phyloP scores from a whole-genome alignment of 1,140 invertebrate genomes.

The Lethocerus indicus region DNA sequence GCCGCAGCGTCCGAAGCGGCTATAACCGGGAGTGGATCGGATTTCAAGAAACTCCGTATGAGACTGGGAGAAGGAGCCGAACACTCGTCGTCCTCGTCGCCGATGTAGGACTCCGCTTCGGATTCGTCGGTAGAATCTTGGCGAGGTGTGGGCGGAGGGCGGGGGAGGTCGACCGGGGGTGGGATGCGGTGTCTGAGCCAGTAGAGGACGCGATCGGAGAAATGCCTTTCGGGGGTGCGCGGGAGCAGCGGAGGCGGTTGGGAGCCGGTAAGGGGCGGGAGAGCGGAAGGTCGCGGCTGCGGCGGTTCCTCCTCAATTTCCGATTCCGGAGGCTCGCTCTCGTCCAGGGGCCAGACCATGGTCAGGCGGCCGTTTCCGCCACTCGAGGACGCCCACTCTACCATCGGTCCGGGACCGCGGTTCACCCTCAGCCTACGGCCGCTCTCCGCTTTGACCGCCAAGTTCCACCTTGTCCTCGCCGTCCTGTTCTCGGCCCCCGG shows the following conservation, averaged over 20 bases:
- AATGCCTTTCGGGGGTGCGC: neutral
- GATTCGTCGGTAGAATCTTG: too few species aligned
- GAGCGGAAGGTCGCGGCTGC: neutral
- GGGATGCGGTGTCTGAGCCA: neutral
- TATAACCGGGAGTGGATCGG: neutral
- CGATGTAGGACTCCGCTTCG: too few species aligned
- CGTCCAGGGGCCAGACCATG: too few species aligned
- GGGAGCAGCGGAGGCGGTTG: neutral
- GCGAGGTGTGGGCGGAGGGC: neutral
- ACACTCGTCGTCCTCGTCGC: too few species aligned
- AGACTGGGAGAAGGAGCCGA: neutral
- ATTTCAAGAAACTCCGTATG: neutral
- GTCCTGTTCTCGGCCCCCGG: too few species aligned
- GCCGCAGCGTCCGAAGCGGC: constrained; percentile 9
- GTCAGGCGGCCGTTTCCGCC: too few species aligned
- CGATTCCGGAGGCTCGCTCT: too few species aligned
- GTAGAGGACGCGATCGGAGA: neutral
- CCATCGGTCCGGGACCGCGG: too few species aligned
- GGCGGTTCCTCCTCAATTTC: neutral
- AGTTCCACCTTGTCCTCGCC: too few species aligned
- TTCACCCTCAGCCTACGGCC: too few species aligned
- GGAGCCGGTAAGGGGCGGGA: neutral
- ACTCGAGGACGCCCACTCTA: too few species aligned
- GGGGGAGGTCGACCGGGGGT: neutral
- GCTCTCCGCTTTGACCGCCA: too few species aligned